A percentile compares a stretch with the other conserved stretches of the same genome.
Evolutionary conservation across 2,113 vertebrate genomes (phyloP).

Genomic region (Macrotus californicus): DNA sequence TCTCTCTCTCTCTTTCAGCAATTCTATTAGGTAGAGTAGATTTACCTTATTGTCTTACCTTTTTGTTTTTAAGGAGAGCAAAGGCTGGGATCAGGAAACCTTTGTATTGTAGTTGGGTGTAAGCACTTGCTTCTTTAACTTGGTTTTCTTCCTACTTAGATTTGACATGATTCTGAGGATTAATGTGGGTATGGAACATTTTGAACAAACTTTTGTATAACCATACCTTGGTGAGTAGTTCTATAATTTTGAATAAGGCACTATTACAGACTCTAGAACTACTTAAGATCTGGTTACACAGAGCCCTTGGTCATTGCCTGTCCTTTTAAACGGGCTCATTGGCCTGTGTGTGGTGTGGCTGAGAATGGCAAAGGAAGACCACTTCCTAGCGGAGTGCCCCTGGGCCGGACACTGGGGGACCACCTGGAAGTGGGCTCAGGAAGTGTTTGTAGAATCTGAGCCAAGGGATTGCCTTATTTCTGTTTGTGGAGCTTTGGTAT

Average conservation of each 20-base stretch:
- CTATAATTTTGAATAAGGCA: not conserved
- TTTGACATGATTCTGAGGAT: not conserved
- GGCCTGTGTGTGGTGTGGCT: not conserved
- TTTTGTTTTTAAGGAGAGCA: conserved; percentile 1
- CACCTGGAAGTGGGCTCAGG: not conserved
- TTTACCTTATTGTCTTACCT: not conserved
- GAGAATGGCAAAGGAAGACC: not conserved
- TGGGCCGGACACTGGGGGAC: not conserved
- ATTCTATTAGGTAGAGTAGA: not conserved
- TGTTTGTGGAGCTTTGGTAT: not conserved
- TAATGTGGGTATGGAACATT: not conserved
- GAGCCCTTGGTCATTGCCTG: not conserved
- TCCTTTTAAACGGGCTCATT: not conserved
- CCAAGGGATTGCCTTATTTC: not conserved
- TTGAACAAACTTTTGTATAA: not conserved
- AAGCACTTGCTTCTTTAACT: not conserved
- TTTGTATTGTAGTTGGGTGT: not conserved
- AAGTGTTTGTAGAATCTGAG: not conserved
- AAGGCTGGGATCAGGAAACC: not conserved
- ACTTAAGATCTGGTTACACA: not conserved
- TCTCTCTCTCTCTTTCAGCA: not conserved
- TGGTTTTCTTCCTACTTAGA: not conserved
- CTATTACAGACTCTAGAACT: not conserved
- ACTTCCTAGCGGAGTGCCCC: not conserved
- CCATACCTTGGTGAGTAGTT: not conserved